Percentiles rank a stretch among this genome's conserved stretches.
These are phyloP conservation scores for Pollenia amentaria DNA, from an alignment of 2,888 invertebrate species.

Conservation along the genomic window DNA sequence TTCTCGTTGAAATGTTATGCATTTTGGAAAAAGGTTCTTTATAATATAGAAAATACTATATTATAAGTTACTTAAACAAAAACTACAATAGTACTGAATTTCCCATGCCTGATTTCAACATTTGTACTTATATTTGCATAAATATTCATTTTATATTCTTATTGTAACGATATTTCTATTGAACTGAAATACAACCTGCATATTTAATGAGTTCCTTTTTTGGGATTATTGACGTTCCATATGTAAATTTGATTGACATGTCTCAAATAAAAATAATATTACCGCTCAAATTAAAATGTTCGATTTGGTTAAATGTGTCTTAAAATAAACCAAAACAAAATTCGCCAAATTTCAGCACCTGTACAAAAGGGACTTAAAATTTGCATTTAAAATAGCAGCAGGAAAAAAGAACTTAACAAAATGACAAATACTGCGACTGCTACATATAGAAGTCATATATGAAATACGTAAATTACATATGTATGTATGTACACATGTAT, in stretches of 20 bases:
- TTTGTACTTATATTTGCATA: neutral
- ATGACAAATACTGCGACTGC: neutral
- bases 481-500: too few relatives aligned
- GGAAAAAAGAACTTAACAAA: neutral
- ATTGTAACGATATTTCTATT: slow-evolving; percentile 11
- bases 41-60: too few relatives aligned
- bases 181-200: neutral
- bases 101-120: too few relatives aligned
- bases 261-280: slow-evolving; percentile 34
- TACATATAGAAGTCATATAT: neutral
- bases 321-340: slow-evolving; percentile 23
- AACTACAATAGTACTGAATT: too few relatives aligned
- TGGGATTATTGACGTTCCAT: neutral
- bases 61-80: too few relatives aligned
- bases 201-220: slow-evolving; percentile 2
- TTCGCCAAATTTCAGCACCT: slow-evolving; percentile 17
- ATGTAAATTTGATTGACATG: slow-evolving; percentile 21
- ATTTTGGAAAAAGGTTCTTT: too few relatives aligned
- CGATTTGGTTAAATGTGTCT: slow-evolving; percentile 43
- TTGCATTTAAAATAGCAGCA: slow-evolving; percentile 31
- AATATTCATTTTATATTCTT: neutral
- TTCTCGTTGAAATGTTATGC: too few relatives aligned
- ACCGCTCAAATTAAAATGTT: slow-evolving; percentile 36
- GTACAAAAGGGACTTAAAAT: slow-evolving; percentile 24
- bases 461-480: slow-evolving; percentile 15